Evolutionary conservation across 2,113 vertebrate genomes (phyloP), one percentile per base, ranked within the genome.

Genomic region (Ginglymostoma cirratum): DNA sequence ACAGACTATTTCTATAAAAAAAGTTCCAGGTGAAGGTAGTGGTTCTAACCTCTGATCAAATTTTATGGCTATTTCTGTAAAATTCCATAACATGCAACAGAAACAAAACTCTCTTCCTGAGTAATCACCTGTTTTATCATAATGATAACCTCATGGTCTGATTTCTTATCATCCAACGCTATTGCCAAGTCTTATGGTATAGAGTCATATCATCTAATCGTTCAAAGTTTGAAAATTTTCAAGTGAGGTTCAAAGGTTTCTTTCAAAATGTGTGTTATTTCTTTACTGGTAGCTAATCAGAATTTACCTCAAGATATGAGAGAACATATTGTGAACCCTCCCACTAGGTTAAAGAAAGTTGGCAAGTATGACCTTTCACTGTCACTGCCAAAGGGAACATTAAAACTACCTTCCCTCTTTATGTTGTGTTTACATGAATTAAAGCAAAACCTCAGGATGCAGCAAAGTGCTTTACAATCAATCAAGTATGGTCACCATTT

Each of bases 191-290:
- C 1, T 34, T 52, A 72, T 12, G 72, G 42, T 95, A 72, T 15
- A 24, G 94, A 72, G 70, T 72, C 12, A 30, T 70, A 72, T 70
- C 65, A 69, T 70, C 67, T 94, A 70, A 52, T 95, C 0, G 67
- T 42, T 14, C 38, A 48, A 48, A 17, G 38, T 76, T 95, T 69
- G 66, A 94, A 94, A 69, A 42, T 12, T 34, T 34, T 76, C 24
- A 95, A 12, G 19, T 94, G 38, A 70, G 34, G 30, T 90, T 90
- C 87, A 90, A 45, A 94, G 92, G 21, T 67, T 72, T 95, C 94
- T 52, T 52, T 95, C 42, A 70, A 38, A 48, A 48, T 30, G 27
- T 30, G 42, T 52, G 8, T 95, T 92, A 38, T 65, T 67, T 70
- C 5, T 61, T 90, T 90, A 61, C 52, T 61, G 87, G 2, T n/a